Evolutionary conservation across 2,888 invertebrate species (phyloP).

Genomic region (Drosophila meridiana): DNA sequence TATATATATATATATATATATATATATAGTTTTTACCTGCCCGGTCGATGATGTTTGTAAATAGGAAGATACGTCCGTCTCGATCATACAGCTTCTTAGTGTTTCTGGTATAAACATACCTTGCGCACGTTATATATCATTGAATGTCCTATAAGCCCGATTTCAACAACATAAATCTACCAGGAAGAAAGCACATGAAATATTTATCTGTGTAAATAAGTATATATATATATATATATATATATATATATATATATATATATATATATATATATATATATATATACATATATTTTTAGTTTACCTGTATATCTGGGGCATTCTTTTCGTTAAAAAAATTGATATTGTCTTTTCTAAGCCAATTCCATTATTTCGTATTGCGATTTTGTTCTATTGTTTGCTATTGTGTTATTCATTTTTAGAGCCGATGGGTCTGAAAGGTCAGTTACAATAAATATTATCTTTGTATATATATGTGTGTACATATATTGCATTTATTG

Average conservation of each 20-base stretch:
- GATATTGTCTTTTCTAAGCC: neutral
- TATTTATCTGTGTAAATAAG: neutral
- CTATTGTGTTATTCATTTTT: neutral
- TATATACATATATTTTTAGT: neutral
- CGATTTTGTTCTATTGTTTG: neutral
- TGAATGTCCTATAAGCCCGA: slow-evolving; percentile 43
- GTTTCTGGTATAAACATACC: slow-evolving; percentile 96
- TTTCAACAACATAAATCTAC: slow-evolving; percentile 31
- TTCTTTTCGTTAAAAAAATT: neutral
- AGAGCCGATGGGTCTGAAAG: neutral
- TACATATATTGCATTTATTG: neutral
- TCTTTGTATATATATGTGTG: too few species aligned
- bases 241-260: neutral
- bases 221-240: neutral
- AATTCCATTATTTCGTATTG: neutral
- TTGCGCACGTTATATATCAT: slow-evolving; percentile 58
- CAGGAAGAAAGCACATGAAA: too few species aligned
- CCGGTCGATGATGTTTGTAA: slow-evolving; percentile 97
- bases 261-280: neutral
- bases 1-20: neutral
- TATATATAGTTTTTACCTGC: slow-evolving; percentile 88
- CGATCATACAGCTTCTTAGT: slow-evolving; percentile 97
- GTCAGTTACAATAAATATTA: neutral
- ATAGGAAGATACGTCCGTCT: slow-evolving; percentile 97
- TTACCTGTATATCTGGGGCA: slow-evolving; percentile 22